Evolutionary conservation across 2,888 invertebrate species (phyloP), one percentile per base, ranked within the genome.

Genomic region (Aquatica leii): DNA sequence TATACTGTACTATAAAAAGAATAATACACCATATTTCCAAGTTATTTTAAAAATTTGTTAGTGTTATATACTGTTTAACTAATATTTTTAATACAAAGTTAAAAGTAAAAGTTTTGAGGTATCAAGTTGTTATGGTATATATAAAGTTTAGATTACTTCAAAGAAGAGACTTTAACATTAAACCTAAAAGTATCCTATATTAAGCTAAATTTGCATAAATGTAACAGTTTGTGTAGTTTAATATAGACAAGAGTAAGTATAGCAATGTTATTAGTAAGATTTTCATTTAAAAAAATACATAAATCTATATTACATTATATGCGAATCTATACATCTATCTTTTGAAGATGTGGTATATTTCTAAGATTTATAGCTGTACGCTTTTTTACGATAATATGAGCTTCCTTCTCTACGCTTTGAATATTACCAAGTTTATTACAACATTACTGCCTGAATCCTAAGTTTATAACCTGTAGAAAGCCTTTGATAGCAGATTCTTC

Each of bases 321-420:
- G 20, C 11, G 46, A 46, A 46, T 46, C 46, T 46, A 46, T 46
- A 20, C 9, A 17, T 46, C 18, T 20, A 46, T 46, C 20, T 18
- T 18, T 14, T 46, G 46, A 46, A 46, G 46, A 46, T 46, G n/a
- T 46, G 18, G 20, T 52, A 53, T 59, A 53, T 60, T 60, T 54
- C 31, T 31, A 55, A 48, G 48, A 60, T 60, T 60, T 60, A 60
- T 55, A 37, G 40, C 54, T 54, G 12, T 37, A 54, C 54, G 63
- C 63, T 59, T 63, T 59, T 63, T 63, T 63, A 63, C 63, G 63
- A 63, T 63, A 63, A 63, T 63, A 63, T 59, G 59, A 59, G 55
- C 54, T 63, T 63, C 59, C 59, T 59, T 43, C 54, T 59, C 59
- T 63, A 63, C 63, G 55, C 51, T 59, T 59, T 63, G 63, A 59